These are phyloP conservation scores for Lithobates pipiens DNA, from an alignment of 2,797 vertebrate genomes.

Conservation along the genomic window DNA sequence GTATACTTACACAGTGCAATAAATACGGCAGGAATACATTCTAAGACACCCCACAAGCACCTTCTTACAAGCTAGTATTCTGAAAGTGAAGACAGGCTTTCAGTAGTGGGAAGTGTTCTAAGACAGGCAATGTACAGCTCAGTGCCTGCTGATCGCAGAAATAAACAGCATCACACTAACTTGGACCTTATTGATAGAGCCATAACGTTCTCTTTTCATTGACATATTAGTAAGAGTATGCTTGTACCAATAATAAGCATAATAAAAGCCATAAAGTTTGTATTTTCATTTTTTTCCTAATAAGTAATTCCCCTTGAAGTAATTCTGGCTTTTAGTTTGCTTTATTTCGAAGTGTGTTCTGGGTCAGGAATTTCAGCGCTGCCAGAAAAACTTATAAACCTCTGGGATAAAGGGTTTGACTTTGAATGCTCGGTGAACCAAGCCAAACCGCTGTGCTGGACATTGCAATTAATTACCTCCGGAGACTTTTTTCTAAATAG, in stretches of 20 bases:
- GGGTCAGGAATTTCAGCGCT: neutral
- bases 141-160: too few species aligned
- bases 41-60: too few species aligned
- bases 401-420: slow-evolving; percentile 14
- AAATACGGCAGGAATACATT: too few species aligned
- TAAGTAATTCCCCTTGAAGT: neutral
- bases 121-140: too few species aligned
- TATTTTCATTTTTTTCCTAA: neutral
- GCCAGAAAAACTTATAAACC: slow-evolving; percentile 11
- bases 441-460: slow-evolving; percentile 39
- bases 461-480: slow-evolving; percentile 32
- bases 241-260: neutral
- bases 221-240: neutral
- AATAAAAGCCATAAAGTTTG: neutral
- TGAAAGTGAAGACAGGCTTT: too few species aligned
- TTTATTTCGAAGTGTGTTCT: neutral
- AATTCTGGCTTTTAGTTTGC: neutral
- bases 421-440: slow-evolving; percentile 39
- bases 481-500: slow-evolving; percentile 30
- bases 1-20: too few species aligned
- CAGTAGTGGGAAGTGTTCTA: too few species aligned
- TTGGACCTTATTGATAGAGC: neutral
- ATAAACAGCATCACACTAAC: too few species aligned
- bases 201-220: neutral
- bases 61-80: too few species aligned